Evolutionary conservation across 1,140 invertebrate species (phyloP).

Genomic region (Drosophila parvula): DNA sequence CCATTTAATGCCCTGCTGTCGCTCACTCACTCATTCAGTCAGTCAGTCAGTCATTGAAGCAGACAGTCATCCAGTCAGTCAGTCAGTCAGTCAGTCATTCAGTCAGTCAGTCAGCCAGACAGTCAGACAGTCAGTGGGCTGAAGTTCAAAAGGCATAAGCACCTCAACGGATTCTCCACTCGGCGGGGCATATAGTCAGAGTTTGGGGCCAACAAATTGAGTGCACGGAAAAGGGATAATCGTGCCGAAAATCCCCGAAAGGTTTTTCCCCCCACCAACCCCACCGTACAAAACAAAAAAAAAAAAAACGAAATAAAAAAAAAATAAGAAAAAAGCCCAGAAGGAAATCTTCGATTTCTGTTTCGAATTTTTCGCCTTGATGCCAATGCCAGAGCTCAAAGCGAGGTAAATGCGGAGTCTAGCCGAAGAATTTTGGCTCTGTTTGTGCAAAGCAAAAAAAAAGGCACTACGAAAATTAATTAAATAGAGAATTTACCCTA

Average conservation of each 20-base stretch:
- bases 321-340: conserved; percentile 10
- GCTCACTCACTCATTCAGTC: conserved; percentile 21
- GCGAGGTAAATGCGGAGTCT: conserved; percentile 31
- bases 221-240: conserved; percentile 75
- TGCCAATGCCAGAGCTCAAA: conserved; percentile 36
- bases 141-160: conserved; percentile 68
- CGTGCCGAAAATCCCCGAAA: conserved; percentile 67
- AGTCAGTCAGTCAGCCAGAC: conserved; percentile 16
- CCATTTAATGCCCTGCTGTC: conserved; percentile 61
- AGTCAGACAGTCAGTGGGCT: conserved; percentile 38
- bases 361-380: conserved; percentile 27
- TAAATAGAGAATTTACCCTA: neutral
- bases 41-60: conserved; percentile 19
- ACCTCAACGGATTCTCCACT: conserved; percentile 54
- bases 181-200: neutral
- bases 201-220: conserved; percentile 61
- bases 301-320: conserved; percentile 13
- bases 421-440: conserved; percentile 20
- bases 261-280: conserved; percentile 49
- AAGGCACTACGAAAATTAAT: neutral
- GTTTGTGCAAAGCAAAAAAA: conserved; percentile 21
- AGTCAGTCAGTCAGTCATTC: conserved; percentile 5
- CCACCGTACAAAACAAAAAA: neutral
- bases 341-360: conserved; percentile 47
- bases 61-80: conserved; percentile 25